phyloP scores from a whole-genome alignment of 2,888 invertebrate species.

The Antheraea assamensis region DNA sequence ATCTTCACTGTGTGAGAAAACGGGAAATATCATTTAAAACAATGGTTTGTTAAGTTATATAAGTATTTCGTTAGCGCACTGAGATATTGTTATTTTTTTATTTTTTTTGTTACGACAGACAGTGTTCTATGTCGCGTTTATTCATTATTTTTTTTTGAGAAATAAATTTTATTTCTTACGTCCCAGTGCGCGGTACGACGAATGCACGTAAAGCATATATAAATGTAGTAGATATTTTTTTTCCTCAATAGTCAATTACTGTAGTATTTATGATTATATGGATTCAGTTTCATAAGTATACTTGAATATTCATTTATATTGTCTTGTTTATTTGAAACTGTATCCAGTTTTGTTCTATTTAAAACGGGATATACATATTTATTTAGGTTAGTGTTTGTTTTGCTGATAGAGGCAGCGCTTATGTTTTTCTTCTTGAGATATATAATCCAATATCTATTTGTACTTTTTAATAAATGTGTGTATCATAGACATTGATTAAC shows the following conservation, averaged over 20 bases:
- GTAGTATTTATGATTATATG: constrained; percentile 54
- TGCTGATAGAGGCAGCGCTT: constrained; percentile 56
- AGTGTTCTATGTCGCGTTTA: constrained; percentile 25
- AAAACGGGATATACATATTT: constrained; percentile 37
- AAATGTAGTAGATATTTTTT: constrained; percentile 43
- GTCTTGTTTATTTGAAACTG: constrained; percentile 39
- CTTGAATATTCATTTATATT: background rate
- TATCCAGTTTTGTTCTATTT: constrained; percentile 40
- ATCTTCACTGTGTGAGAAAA: background rate
- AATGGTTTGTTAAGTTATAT: background rate
- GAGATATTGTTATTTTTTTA: background rate
- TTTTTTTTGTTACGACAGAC: background rate
- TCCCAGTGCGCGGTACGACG: constrained; percentile 29
- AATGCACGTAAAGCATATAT: constrained; percentile 9
- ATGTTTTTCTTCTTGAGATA: constrained; percentile 47
- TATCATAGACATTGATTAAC: constrained; percentile 45
- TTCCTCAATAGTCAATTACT: constrained; percentile 56
- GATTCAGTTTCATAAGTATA: constrained; percentile 43
- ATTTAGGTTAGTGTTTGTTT: constrained; percentile 44
- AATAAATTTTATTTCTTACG: constrained; percentile 51
- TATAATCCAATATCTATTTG: background rate
- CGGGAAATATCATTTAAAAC: background rate
- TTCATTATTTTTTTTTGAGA: constrained; percentile 53
- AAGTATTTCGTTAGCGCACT: background rate
- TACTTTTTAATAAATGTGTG: constrained; percentile 7